Conservation (phyloP, 2,888 invertebrate genomes). For the Agriopis aurantiaria region DNA sequence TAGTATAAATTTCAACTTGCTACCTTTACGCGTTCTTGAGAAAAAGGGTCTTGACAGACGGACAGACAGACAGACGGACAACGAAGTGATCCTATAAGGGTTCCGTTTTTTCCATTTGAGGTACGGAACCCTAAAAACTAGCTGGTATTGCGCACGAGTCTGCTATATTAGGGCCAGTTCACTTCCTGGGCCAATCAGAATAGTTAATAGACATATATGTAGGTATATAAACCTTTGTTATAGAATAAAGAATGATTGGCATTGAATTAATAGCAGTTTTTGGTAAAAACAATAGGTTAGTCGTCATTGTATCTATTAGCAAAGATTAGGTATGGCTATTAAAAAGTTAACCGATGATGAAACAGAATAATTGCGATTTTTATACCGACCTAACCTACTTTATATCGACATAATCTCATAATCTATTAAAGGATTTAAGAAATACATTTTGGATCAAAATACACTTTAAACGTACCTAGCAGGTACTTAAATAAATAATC, state of each 20-base stretch:
- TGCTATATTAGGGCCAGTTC: constrained; percentile 42
- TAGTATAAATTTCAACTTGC: too few species aligned
- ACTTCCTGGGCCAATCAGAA: constrained; percentile 44
- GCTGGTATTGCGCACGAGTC: constrained; percentile 46
- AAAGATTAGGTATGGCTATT: constrained; percentile 3
- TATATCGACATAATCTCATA: too few species aligned
- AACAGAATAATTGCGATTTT: not conserved
- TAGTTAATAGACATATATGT: constrained; percentile 35
- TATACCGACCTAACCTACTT: not conserved
- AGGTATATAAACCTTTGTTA: constrained; percentile 36
- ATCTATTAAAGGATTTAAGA: too few species aligned
- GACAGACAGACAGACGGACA: too few species aligned
- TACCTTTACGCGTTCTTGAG: too few species aligned
- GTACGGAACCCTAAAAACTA: too few species aligned
- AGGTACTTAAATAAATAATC: too few species aligned
- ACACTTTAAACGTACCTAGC: too few species aligned
- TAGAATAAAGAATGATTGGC: constrained; percentile 33
- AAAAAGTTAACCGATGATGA: not conserved
- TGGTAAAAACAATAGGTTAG: constrained; percentile 9
- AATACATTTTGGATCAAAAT: too few species aligned
- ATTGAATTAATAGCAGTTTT: constrained; percentile 26
- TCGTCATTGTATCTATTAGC: constrained; percentile 10
- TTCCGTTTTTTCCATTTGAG: too few species aligned
- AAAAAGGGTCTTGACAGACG: too few species aligned
- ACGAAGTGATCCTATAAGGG: too few species aligned